Conservation (phyloP, 2,113 vertebrate genomes). For the Galeopterus variegatus region DNA sequence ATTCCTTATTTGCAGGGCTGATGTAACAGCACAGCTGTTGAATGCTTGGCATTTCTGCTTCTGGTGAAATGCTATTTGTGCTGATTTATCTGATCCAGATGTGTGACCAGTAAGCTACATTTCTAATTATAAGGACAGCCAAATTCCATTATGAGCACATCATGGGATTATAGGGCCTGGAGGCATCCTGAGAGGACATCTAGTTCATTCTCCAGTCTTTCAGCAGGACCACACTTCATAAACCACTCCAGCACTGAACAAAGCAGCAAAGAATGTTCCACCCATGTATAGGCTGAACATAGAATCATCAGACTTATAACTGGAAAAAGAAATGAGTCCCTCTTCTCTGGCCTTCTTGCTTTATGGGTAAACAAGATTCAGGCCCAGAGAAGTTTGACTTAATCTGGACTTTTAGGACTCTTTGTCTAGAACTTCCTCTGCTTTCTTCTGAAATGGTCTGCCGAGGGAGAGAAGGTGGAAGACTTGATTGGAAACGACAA, state of each 20-base stretch:
- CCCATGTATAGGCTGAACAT: conserved; percentile 55
- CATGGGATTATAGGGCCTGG: conserved; percentile 77
- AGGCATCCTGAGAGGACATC: conserved; percentile 79
- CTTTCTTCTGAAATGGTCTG: neutral
- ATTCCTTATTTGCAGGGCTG: conserved; percentile 78
- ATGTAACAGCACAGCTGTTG: conserved; percentile 77
- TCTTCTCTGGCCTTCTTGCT: neutral
- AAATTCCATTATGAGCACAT: conserved; percentile 85
- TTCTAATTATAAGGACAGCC: conserved; percentile 84
- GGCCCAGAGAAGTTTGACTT: conserved; percentile 1
- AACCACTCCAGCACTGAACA: conserved; percentile 65
- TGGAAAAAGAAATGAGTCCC: neutral
- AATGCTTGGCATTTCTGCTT: conserved; percentile 79
- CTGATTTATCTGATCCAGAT: conserved; percentile 85
- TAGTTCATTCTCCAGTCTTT: conserved; percentile 70
- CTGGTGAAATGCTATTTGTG: conserved; percentile 83
- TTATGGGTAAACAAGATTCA: conserved; percentile 49
- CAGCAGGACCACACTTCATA: conserved; percentile 60
- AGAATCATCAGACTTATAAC: conserved; percentile 11
- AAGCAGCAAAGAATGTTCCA: conserved; percentile 61
- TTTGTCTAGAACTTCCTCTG: neutral
- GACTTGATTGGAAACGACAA: neutral
- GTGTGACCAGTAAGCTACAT: conserved; percentile 82
- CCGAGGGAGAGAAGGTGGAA: neutral
- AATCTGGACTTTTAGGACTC: neutral